Percentiles rank a stretch among this genome's conserved stretches.
Conservation (phyloP, 1,140 invertebrate species). For the Teleopsis dalmanni region DNA sequence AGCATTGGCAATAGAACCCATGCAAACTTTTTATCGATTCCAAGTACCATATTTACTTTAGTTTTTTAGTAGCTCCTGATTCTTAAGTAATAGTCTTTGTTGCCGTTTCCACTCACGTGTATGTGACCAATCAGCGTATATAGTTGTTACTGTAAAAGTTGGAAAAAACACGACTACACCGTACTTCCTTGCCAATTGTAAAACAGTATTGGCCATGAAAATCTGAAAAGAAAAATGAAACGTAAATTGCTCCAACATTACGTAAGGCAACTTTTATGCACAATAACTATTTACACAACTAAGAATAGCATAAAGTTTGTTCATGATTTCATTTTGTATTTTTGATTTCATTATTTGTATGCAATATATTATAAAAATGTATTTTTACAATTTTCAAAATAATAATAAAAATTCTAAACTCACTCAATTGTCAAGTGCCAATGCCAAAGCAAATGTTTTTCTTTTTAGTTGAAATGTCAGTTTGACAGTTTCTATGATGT, state of each 20-base stretch:
- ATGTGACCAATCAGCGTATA: constrained; percentile 61
- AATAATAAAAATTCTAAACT: neutral
- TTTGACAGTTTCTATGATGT: no score
- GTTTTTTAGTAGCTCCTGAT: constrained; percentile 13
- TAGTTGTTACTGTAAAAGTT: constrained; percentile 47
- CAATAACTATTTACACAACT: constrained; percentile 1
- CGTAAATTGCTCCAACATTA: neutral
- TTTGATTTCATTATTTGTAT: neutral
- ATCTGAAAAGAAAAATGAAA: neutral
- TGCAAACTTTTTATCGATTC: constrained; percentile 45
- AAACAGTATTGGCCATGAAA: constrained; percentile 28
- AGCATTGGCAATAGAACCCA: constrained; percentile 47
- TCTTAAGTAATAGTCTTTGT: constrained; percentile 33
- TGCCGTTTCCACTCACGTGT: constrained; percentile 62
- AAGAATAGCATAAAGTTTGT: no score
- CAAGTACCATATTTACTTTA: constrained; percentile 28
- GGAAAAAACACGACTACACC: constrained; percentile 58
- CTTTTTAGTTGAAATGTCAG: no score
- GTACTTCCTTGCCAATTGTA: constrained; percentile 48
- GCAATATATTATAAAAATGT: neutral
- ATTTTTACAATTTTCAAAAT: neutral
- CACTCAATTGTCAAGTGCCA: no score
- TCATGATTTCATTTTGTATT: neutral
- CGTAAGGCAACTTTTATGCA: neutral
- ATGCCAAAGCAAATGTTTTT: no score